Conservation (phyloP, 1,140 invertebrate species). For the Platyscapa corneri region DNA sequence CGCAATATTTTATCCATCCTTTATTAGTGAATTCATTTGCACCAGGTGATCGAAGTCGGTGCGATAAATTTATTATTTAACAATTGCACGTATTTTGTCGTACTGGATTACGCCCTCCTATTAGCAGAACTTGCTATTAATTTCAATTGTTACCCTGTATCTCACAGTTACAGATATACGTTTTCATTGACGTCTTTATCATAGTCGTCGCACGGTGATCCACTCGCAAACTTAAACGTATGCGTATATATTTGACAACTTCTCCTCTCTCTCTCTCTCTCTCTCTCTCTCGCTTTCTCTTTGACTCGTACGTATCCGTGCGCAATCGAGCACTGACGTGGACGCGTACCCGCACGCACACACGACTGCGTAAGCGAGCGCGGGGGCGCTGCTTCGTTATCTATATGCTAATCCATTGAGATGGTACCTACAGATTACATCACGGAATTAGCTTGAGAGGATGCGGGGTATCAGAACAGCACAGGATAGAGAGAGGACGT, state of each 20-base stretch:
- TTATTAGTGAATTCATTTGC: too few species aligned
- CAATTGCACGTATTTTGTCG: too few species aligned
- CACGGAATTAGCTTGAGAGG: slow-evolving; percentile 71
- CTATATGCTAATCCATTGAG: slow-evolving; percentile 76
- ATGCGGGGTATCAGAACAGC: slow-evolving; percentile 18
- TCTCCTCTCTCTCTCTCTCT: not conserved
- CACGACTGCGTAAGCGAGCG: too few species aligned
- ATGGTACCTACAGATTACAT: slow-evolving; percentile 75
- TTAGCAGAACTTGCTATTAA: not conserved
- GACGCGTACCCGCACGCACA: not conserved
- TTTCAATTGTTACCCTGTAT: not conserved
- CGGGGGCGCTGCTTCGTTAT: slow-evolving; percentile 64
- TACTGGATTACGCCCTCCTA: too few species aligned
- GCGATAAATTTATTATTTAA: too few species aligned
- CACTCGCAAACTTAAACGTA: not conserved
- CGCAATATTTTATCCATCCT: too few species aligned
- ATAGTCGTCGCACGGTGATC: slow-evolving; percentile 2
- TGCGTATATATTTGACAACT: not conserved
- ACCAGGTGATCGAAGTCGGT: too few species aligned
- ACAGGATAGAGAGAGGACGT: slow-evolving; percentile 8
- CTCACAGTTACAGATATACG: not conserved
- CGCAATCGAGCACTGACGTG: slow-evolving; percentile 18
- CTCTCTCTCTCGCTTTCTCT: too few species aligned
- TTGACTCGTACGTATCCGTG: not conserved
- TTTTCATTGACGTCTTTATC: slow-evolving; percentile 13